phyloP scores from a whole-genome alignment of 2,797 vertebrate genomes.

The Potorous gilbertii region DNA sequence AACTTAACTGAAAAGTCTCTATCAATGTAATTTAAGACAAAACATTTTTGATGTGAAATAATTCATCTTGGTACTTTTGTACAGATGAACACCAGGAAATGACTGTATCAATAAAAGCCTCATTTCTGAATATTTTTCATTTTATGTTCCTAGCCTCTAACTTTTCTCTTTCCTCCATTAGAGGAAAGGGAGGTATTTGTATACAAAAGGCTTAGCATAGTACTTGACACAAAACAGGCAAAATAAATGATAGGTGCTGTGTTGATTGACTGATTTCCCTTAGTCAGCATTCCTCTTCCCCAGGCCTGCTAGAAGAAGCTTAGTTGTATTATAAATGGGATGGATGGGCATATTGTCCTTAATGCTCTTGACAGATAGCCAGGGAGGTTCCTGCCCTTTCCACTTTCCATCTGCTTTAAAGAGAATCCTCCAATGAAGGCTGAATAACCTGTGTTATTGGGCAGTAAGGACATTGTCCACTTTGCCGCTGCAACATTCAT shows the following conservation, averaged over 20 bases:
- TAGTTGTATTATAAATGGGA: background rate
- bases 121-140: background rate
- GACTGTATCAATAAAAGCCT: background rate
- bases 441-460: background rate
- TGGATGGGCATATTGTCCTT: background rate
- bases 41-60: background rate
- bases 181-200: background rate
- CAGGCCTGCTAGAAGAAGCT: background rate
- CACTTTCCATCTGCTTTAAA: background rate
- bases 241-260: background rate
- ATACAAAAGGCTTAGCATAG: background rate
- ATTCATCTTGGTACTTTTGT: background rate
- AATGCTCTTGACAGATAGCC: background rate
- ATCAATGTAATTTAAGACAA: background rate
- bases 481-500: background rate
- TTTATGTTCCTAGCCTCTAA: background rate
- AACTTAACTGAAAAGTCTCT: background rate
- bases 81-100: background rate
- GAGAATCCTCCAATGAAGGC: background rate
- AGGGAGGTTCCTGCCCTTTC: background rate
- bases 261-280: background rate
- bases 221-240: background rate
- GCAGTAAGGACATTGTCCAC: background rate
- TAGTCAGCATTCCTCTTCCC: background rate
- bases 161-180: background rate